Conservation (phyloP, 2,888 invertebrate genomes). For the Abscondita cerata region DNA sequence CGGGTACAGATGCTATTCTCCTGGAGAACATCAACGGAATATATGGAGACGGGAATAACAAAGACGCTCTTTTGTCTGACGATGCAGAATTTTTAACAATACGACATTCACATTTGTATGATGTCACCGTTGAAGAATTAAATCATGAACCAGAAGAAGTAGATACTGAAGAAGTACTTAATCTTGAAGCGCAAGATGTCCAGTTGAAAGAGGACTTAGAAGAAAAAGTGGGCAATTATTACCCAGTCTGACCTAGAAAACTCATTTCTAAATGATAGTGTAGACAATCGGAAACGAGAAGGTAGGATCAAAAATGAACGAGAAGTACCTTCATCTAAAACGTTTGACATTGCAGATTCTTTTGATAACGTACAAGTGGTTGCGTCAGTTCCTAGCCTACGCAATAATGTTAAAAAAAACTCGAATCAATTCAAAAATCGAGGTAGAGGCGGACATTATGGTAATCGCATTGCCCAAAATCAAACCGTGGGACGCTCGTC, state of each 20-base stretch:
- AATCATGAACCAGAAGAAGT: constrained; percentile 30
- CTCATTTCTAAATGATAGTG: constrained; percentile 26
- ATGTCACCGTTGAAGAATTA: constrained; percentile 45
- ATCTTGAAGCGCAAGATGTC: constrained; percentile 29
- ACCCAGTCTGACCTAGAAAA: constrained; percentile 16
- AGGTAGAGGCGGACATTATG: constrained; percentile 17
- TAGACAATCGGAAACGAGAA: constrained; percentile 36
- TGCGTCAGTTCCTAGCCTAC: neutral
- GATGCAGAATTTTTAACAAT: constrained; percentile 44
- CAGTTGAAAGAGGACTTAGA: constrained; percentile 26
- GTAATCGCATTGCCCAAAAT: constrained; percentile 12
- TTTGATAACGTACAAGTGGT: constrained; percentile 22
- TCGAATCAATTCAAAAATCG: constrained; percentile 3
- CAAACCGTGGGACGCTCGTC: constrained; percentile 61
- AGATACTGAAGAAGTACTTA: constrained; percentile 28
- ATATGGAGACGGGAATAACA: constrained; percentile 57
- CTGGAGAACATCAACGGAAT: constrained; percentile 48
- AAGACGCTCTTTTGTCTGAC: constrained; percentile 59
- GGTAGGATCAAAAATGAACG: constrained; percentile 44
- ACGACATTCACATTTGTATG: constrained; percentile 7
- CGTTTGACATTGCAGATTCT: constrained; percentile 33
- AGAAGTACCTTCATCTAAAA: constrained; percentile 26
- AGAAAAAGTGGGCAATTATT: constrained; percentile 1
- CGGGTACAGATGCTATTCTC: constrained; percentile 51
- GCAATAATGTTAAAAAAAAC: constrained; percentile 10